A percentile compares a stretch with the other conserved stretches of the same genome.
Evolutionary conservation across 2,113 vertebrate genomes (phyloP).

Genomic region (Platysternon megacephalum): DNA sequence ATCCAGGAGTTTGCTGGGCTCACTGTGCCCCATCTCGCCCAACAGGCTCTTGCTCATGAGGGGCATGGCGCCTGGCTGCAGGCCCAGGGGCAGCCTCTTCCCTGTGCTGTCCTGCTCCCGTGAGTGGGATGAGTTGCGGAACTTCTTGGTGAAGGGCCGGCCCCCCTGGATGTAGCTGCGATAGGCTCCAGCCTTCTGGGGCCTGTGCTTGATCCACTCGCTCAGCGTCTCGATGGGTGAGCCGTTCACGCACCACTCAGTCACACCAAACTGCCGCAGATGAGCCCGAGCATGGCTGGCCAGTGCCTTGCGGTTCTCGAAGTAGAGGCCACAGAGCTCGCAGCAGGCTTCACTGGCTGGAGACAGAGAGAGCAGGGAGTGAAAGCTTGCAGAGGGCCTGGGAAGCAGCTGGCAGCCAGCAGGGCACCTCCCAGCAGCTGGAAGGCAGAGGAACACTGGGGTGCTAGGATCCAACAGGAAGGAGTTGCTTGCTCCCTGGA

Average conservation of each 20-base stretch:
- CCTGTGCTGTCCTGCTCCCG: conserved; percentile 52
- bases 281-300: conserved; percentile 95
- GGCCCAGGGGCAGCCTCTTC: conserved; percentile 60
- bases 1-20: conserved; percentile 59
- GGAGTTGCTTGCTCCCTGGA: background rate
- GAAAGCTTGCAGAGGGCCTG: conserved; percentile 19
- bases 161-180: conserved; percentile 92
- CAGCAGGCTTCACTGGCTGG: conserved; percentile 89
- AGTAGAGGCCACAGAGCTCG: conserved; percentile 95
- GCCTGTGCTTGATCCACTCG: conserved; percentile 96
- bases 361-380: conserved; percentile 39
- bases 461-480: background rate
- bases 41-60: conserved; percentile 59
- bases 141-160: conserved; percentile 89
- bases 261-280: conserved; percentile 96
- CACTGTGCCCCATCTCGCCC: conserved; percentile 43
- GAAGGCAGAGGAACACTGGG: background rate
- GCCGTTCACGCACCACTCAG: conserved; percentile 97
- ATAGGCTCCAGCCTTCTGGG: conserved; percentile 93
- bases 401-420: background rate
- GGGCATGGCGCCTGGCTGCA: conserved; percentile 49
- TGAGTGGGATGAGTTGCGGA: conserved; percentile 73
- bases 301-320: conserved; percentile 95
- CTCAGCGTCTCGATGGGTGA: conserved; percentile 97
- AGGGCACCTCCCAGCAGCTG: background rate